These are phyloP conservation scores for Polydrusus tereticollis DNA, from an alignment of 2,888 invertebrate genomes.

Conservation along the genomic window DNA sequence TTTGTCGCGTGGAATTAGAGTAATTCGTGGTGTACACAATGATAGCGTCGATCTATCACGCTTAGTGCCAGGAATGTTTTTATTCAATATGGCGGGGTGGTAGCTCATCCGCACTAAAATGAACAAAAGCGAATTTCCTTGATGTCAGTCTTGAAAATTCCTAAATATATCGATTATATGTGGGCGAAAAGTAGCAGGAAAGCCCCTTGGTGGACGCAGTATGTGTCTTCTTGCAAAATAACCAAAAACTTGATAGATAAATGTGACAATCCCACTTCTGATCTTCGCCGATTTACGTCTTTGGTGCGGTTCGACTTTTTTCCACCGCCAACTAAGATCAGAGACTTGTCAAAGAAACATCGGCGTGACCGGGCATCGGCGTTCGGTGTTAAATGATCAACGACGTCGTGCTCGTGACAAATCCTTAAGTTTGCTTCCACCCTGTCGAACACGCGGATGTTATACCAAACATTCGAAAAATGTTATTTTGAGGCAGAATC, in stretches of 20 bases:
- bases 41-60: constrained; percentile 29
- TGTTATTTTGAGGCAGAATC: not conserved
- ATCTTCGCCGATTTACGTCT: not conserved
- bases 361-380: constrained; percentile 28
- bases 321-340: constrained; percentile 15
- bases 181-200: no score
- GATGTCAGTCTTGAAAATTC: no score
- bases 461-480: not conserved
- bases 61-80: constrained; percentile 22
- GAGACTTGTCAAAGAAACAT: constrained; percentile 28
- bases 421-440: constrained; percentile 17
- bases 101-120: not conserved
- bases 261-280: no score
- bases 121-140: no score
- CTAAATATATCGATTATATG: no score
- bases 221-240: no score
- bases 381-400: constrained; percentile 23
- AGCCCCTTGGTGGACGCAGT: no score
- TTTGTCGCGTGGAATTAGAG: constrained; percentile 31
- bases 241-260: no score
- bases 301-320: not conserved
- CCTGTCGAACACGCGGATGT: not conserved
- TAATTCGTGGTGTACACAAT: constrained; percentile 30
- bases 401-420: constrained; percentile 24
- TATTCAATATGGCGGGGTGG: not conserved